A percentile compares a stretch with the other conserved stretches of the same genome.
Evolutionary conservation across 2,797 vertebrate species (phyloP).

Genomic region (Neosilurus mollespiculum): DNA sequence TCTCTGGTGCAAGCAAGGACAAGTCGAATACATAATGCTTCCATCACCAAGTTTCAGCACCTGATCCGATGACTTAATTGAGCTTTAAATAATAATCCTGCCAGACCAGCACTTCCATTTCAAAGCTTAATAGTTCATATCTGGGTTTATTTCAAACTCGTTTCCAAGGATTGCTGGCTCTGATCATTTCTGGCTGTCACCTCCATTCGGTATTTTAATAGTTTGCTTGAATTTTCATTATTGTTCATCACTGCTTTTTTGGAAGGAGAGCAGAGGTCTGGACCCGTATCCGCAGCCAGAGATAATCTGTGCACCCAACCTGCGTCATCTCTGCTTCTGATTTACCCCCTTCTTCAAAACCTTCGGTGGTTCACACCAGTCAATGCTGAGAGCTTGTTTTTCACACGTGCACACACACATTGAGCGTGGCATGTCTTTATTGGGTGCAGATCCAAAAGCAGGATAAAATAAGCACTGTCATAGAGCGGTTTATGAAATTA

Average conservation of each 20-base stretch:
- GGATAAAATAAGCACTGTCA: constrained; percentile 79
- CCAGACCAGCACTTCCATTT: constrained; percentile 11
- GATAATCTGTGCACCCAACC: constrained; percentile 54
- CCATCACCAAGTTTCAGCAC: neutral
- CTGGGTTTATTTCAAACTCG: constrained; percentile 10
- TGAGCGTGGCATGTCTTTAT: constrained; percentile 64
- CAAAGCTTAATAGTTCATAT: constrained; percentile 9
- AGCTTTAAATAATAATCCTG: constrained; percentile 26
- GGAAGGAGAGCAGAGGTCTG: constrained; percentile 53
- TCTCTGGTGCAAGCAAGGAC: neutral
- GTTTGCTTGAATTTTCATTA: constrained; percentile 65
- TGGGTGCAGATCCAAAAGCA: constrained; percentile 71
- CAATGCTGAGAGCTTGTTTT: constrained; percentile 47
- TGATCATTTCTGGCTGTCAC: constrained; percentile 65
- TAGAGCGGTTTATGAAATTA: constrained; percentile 81
- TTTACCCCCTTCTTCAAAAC: constrained; percentile 64
- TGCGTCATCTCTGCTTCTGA: constrained; percentile 54
- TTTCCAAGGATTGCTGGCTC: constrained; percentile 48
- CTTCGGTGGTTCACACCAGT: constrained; percentile 52
- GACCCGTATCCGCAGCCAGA: constrained; percentile 44
- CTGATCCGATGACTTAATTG: neutral
- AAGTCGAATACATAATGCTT: no score
- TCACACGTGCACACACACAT: constrained; percentile 54
- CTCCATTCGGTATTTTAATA: constrained; percentile 60
- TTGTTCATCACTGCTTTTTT: constrained; percentile 52